Evolutionary conservation across 2,888 invertebrate genomes (phyloP), one percentile per base, ranked within the genome.

Genomic region (Leptinotarsa juncta): DNA sequence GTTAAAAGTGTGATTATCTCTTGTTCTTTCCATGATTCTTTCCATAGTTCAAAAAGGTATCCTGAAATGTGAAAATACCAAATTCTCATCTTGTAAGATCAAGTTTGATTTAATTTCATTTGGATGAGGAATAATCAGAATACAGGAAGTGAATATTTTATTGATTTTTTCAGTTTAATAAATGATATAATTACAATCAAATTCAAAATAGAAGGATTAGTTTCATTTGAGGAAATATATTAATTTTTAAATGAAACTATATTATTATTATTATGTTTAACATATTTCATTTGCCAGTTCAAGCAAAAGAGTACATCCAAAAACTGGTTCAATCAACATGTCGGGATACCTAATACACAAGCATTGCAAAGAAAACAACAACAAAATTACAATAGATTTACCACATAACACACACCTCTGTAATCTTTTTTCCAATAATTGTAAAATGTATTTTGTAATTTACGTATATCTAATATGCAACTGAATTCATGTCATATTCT

Each of bases 401-500:
- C 66, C 32, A 23, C 71, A 69, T 57, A 20, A 20, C 50, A 73
- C 53, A 70, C 57, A 66, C 66, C n/a, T 20, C 57, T 18, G n/a
- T 20, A 53, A 53, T 72, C 73, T 70, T 72, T 74, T 78, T 72
- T 57, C 72, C 62, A 69, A 57, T 74, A 53, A 69, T 65, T 74
- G 62, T 70, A 81, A 60, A 71, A 68, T 60, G 62, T 62, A 62
- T 62, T 73, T 76, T 78, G 73, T 78, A 80, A 78, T 80, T 78
- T 72, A 57, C 55, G 81, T 75, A 80, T 82, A 83, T 81, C 78
- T 79, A 81, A 81, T 83, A 83, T 84, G 82, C 81, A 82, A 81
- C 79, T 83, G 81, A 82, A 81, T 83, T 77, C 79, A 81, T 82
- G 81, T 82, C 81, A 82, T 78, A 82, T 82, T 77, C 78, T 85